Percentiles rank a stretch among this genome's conserved stretches.
These are phyloP conservation scores for Brachyhypopomus occidentalis DNA, from an alignment of 2,113 vertebrate species.

Conservation along the genomic window DNA sequence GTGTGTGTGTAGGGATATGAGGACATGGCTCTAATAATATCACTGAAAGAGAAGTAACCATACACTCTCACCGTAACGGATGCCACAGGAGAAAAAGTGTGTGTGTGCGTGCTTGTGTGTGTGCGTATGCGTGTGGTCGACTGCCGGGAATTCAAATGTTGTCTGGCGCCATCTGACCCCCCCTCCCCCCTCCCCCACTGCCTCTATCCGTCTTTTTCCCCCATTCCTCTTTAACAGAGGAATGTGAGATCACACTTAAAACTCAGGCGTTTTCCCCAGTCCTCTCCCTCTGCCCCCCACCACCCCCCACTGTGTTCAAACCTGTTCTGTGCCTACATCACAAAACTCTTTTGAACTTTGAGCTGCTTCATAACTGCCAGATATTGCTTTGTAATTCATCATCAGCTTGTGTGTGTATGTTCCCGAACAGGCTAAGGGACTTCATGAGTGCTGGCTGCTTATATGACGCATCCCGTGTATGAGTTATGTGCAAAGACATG, in stretches of 20 bases:
- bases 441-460: background rate
- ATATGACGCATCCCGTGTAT: background rate
- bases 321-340: conserved; percentile 8
- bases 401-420: background rate
- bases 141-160: conserved; percentile 70
- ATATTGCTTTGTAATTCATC: conserved; percentile 33
- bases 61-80: conserved; percentile 54
- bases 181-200: conserved; percentile 54
- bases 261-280: conserved; percentile 38
- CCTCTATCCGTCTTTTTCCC: conserved; percentile 33
- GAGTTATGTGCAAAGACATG: too few relatives aligned
- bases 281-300: conserved; percentile 47
- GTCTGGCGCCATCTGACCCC: conserved; percentile 77
- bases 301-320: conserved; percentile 8
- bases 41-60: conserved; percentile 73
- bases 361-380: conserved; percentile 5
- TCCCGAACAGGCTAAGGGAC: too few relatives aligned
- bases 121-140: conserved; percentile 60
- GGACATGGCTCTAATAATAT: conserved; percentile 74
- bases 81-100: conserved; percentile 45
- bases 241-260: conserved; percentile 73
- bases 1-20: conserved; percentile 38
- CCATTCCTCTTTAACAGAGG: conserved; percentile 64
- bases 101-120: conserved; percentile 34
- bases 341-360: conserved; percentile 40